Conservation (phyloP, 2,888 invertebrate genomes). For the Creontiades dilutus region DNA sequence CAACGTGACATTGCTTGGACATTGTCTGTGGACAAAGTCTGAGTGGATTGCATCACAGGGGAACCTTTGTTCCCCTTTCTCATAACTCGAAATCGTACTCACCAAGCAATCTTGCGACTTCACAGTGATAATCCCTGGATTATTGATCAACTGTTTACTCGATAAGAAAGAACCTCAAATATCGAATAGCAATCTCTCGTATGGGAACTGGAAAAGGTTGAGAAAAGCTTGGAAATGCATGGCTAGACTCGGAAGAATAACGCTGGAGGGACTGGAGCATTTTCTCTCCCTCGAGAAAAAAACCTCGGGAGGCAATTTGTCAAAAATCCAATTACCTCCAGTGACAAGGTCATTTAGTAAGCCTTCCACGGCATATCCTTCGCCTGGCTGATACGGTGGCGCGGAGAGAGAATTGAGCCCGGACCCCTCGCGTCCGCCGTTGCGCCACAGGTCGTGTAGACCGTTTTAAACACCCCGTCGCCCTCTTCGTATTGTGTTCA, state of each 20-base stretch:
- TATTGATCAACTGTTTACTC: too few species aligned
- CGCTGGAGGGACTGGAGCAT: not conserved
- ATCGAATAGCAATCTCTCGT: too few species aligned
- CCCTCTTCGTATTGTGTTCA: not conserved
- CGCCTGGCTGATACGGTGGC: slow-evolving; percentile 13
- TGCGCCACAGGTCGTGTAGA: slow-evolving; percentile 21
- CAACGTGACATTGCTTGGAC: too few species aligned
- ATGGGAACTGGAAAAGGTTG: too few species aligned
- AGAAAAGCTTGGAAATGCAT: not conserved
- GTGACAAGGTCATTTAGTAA: slow-evolving; percentile 70
- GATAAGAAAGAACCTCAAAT: too few species aligned
- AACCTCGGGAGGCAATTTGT: slow-evolving; percentile 63
- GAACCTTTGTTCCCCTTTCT: too few species aligned
- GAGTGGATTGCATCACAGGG: too few species aligned
- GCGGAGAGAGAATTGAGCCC: not conserved
- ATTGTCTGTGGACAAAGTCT: too few species aligned
- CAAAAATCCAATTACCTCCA: slow-evolving; percentile 68
- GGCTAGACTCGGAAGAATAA: slow-evolving; percentile 24
- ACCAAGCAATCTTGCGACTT: too few species aligned
- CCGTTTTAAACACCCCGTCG: slow-evolving; percentile 12
- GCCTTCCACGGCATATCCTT: slow-evolving; percentile 58
- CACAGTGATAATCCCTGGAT: too few species aligned
- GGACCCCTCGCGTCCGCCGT: not conserved
- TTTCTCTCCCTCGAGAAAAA: not conserved
- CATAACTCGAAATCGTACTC: too few species aligned